Conservation (phyloP, 2,888 invertebrate genomes). For the Helicoverpa assulta region DNA sequence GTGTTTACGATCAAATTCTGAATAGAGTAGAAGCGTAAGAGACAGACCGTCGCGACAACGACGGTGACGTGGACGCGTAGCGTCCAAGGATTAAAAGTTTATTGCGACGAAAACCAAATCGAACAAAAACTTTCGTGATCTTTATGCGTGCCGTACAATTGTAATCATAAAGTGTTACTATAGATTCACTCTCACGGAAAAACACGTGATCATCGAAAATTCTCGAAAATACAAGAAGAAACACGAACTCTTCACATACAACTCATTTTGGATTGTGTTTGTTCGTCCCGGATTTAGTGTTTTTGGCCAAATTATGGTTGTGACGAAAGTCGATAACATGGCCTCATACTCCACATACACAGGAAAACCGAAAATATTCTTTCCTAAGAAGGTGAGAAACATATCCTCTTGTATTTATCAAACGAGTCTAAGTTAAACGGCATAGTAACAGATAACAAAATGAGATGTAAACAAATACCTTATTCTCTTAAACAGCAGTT, state of each 20-base stretch:
- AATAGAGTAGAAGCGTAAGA: constrained; percentile 64
- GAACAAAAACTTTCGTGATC: constrained; percentile 82
- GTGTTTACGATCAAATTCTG: constrained; percentile 70
- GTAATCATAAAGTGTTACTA: constrained; percentile 77
- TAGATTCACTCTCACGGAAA: constrained; percentile 71
- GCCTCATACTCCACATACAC: constrained; percentile 88
- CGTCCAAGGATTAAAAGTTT: constrained; percentile 84
- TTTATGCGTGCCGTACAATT: constrained; percentile 73
- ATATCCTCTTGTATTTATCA: constrained; percentile 43
- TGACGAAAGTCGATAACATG: constrained; percentile 88
- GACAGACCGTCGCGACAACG: constrained; percentile 71
- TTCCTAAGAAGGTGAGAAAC: constrained; percentile 87
- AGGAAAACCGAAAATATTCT: constrained; percentile 89
- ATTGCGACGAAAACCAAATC: constrained; percentile 83
- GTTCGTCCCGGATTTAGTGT: constrained; percentile 77
- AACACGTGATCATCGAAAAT: constrained; percentile 84
- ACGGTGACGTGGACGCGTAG: constrained; percentile 85
- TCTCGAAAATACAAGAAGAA: constrained; percentile 81
- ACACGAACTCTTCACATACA: constrained; percentile 71
- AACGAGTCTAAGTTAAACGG: constrained; percentile 38
- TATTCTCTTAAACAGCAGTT: constrained; percentile 42
- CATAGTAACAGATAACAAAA: constrained; percentile 60
- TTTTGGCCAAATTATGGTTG: constrained; percentile 87
- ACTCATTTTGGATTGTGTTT: constrained; percentile 78
- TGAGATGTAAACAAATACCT: constrained; percentile 51